Base-by-base conservation (phyloP, 2,113 vertebrate species). In the Onychostruthus taczanowskii region DNA sequence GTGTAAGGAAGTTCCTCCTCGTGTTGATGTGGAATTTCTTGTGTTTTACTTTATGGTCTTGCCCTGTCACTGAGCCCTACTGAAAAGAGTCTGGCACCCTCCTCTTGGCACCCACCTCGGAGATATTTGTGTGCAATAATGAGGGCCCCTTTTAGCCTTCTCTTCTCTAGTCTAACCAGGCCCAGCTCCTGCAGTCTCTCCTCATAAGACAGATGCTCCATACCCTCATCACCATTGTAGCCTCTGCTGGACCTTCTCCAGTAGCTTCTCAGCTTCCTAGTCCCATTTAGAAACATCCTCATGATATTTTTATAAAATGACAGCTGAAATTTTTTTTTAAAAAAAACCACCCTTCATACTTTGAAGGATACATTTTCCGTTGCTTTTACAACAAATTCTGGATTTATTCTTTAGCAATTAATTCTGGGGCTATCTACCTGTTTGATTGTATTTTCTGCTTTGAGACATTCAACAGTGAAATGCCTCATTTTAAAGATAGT, bases 51-150 rank as follows among this genome's bases (percentile, higher is more conserved):
- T 50, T 33, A 2, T 16, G 10, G 26, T 6, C 50, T 50, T 22
- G 11, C 1, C 14, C 44, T 58, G 26, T 22, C 1, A 0, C 26
- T 43, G 35, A 11, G 22, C 35, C 3, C 31, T 10, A 31, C 37
- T 37, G 37, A 9, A n/a, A 47, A 35, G n/a, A 12, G 16, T 10
- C 58, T 56, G 49, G 35, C 49, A 64, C 18, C 35, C 19, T 3
- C 6, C 21, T 24, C 46, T 30, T 39, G 39, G 5, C 52, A 52
- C 13, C 10, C 16, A 6, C 37, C 52, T 39, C 13, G 39, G 39
- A 41, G 39, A 41, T 41, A 41, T 41, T 41, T 41, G 39, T 9
- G 17, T n/a, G 19, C 6, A 62, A 24, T 62, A 10, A 13, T 24
- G n/a, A 53, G 28, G 1, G 28, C 21, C 13, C 7, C 3, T 62